phyloP scores from a whole-genome alignment of 2,888 invertebrate species.

The Micropterix aruncella region DNA sequence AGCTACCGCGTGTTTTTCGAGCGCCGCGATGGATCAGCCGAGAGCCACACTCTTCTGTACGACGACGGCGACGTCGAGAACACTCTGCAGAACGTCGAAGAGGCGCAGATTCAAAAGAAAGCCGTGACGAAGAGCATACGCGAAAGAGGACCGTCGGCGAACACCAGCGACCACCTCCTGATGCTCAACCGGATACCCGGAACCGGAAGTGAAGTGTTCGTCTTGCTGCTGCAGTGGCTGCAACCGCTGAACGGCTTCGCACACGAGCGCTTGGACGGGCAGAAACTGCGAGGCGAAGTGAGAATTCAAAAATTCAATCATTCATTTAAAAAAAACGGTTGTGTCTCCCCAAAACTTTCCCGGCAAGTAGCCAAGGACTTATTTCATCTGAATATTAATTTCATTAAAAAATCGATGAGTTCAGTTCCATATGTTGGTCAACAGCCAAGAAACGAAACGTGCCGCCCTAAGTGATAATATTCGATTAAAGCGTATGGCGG shows the following conservation, averaged over 20 bases:
- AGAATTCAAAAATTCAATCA: too few species aligned
- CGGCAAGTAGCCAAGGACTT: too few species aligned
- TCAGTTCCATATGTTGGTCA: too few species aligned
- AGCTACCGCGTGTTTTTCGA: neutral
- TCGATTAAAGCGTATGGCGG: too few species aligned
- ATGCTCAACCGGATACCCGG: slow-evolving; percentile 46
- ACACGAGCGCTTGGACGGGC: slow-evolving; percentile 33
- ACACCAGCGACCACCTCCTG: slow-evolving; percentile 33
- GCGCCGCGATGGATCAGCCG: too few species aligned
- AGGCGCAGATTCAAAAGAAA: slow-evolving; percentile 15
- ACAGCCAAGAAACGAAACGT: too few species aligned
- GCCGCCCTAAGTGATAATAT: too few species aligned
- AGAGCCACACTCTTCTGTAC: too few species aligned
- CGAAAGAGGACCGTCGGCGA: slow-evolving; percentile 30
- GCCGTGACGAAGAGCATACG: slow-evolving; percentile 36
- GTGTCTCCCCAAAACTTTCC: too few species aligned
- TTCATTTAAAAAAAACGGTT: too few species aligned
- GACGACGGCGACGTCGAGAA: neutral
- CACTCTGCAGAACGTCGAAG: neutral
- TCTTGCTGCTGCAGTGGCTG: slow-evolving; percentile 41
- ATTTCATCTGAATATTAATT: too few species aligned
- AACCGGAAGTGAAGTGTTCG: slow-evolving; percentile 42
- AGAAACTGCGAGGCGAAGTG: slow-evolving; percentile 4
- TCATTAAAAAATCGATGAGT: too few species aligned
- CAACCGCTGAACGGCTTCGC: slow-evolving; percentile 43